phyloP scores from a whole-genome alignment of 2,113 vertebrate genomes.

The Neogobius melanostomus region DNA sequence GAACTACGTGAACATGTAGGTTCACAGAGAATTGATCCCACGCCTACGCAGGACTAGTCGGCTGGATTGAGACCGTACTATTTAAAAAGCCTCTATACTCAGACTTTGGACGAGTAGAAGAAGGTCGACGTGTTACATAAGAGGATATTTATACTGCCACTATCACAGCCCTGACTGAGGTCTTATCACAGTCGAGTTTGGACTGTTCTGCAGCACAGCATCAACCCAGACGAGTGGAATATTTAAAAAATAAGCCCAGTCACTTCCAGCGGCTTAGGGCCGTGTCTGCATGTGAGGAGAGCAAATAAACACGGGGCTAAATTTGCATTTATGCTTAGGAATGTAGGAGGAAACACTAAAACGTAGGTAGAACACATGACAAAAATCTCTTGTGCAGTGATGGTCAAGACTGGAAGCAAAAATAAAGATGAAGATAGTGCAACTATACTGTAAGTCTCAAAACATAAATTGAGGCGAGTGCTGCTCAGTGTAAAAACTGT shows the following conservation, averaged over 20 bases:
- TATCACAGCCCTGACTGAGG: slow-evolving; percentile 61
- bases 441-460: too few relatives aligned
- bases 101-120: slow-evolving; percentile 38
- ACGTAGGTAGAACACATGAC: too few relatives aligned
- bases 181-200: slow-evolving; percentile 28
- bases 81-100: slow-evolving; percentile 19
- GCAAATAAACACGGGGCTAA: slow-evolving; percentile 36
- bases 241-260: slow-evolving; percentile 46
- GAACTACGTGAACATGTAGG: background rate
- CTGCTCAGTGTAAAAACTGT: too few relatives aligned
- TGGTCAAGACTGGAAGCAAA: too few relatives aligned
- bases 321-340: too few relatives aligned
- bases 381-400: too few relatives aligned
- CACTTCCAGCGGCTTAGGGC: slow-evolving; percentile 24
- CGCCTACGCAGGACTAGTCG: background rate
- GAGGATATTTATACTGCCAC: slow-evolving; percentile 71
- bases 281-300: slow-evolving; percentile 9
- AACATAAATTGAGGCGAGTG: too few relatives aligned
- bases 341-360: too few relatives aligned
- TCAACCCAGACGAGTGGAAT: background rate
- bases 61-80: slow-evolving; percentile 5
- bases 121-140: slow-evolving; percentile 68
- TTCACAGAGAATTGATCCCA: slow-evolving; percentile 4
- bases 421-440: too few relatives aligned
- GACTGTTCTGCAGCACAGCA: background rate